Evolutionary conservation across 1,140 invertebrate genomes (phyloP).

Genomic region (Drosophila navojoa): DNA sequence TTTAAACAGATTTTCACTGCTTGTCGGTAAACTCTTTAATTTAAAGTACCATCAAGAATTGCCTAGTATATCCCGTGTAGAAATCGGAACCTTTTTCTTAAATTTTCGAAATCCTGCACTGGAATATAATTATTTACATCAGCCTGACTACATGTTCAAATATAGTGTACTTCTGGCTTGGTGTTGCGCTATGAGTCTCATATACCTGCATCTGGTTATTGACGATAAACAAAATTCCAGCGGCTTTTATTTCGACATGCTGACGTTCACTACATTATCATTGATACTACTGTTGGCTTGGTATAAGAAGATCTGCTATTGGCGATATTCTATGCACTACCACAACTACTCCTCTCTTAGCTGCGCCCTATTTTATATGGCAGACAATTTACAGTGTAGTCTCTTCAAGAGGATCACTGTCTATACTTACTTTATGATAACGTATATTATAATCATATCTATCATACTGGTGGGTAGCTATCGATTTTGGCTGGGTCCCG

Average conservation of each 20-base stretch:
- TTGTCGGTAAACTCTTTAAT: neutral
- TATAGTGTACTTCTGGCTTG: slow-evolving; percentile 60
- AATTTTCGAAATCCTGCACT: slow-evolving; percentile 61
- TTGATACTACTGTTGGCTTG: slow-evolving; percentile 76
- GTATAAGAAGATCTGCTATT: slow-evolving; percentile 83
- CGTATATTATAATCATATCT: slow-evolving; percentile 86
- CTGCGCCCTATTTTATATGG: slow-evolving; percentile 85
- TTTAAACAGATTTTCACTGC: neutral
- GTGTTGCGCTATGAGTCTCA: slow-evolving; percentile 33
- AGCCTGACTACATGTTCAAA: slow-evolving; percentile 75
- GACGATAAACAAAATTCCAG: rapidly evolving
- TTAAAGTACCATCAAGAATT: neutral
- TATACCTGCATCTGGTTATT: slow-evolving; percentile 19
- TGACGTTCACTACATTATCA: slow-evolving; percentile 45
- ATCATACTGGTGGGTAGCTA: slow-evolving; percentile 85
- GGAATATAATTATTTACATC: slow-evolving; percentile 60
- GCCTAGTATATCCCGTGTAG: neutral
- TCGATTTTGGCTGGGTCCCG: neutral
- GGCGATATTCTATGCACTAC: slow-evolving; percentile 85
- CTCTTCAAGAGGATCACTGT: slow-evolving; percentile 33
- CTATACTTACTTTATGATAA: slow-evolving; percentile 79
- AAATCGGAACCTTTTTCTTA: slow-evolving; percentile 33
- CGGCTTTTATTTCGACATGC: neutral
- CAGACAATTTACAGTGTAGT: slow-evolving; percentile 40
- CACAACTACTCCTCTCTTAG: slow-evolving; percentile 84